Evolutionary conservation across 2,797 vertebrate genomes (phyloP).

Genomic region (Enteromius paludinosus): DNA sequence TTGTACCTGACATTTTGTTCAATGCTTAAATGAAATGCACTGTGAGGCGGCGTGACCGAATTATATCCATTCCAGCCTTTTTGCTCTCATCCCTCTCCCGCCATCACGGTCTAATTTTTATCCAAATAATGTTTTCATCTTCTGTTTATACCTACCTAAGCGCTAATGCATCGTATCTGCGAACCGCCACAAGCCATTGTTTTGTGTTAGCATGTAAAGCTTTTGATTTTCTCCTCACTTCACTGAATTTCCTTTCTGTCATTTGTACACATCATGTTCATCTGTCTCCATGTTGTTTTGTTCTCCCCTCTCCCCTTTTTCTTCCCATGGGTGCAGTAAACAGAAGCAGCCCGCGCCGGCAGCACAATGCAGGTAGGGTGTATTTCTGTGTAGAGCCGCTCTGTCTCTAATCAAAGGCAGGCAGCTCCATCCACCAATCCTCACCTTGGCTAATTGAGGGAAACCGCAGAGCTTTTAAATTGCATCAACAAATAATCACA

Average conservation of each 20-base stretch:
- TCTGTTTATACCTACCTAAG: constrained; percentile 25
- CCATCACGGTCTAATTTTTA: constrained; percentile 26
- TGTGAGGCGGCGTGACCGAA: constrained; percentile 8
- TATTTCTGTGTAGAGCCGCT: constrained; percentile 51
- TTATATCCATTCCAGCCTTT: constrained; percentile 22
- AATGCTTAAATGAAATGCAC: constrained; percentile 24
- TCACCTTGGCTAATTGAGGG: constrained; percentile 56
- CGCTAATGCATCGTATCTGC: constrained; percentile 35
- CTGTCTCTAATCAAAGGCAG: constrained; percentile 63
- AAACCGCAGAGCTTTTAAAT: constrained; percentile 59
- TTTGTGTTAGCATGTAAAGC: constrained; percentile 34
- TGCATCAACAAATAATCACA: constrained; percentile 57
- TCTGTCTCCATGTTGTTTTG: constrained; percentile 61
- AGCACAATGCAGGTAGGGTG: constrained; percentile 65
- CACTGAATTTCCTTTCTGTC: constrained; percentile 51
- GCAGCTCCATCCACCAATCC: constrained; percentile 49
- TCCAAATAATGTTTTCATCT: constrained; percentile 31
- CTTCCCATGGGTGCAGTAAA: constrained; percentile 62
- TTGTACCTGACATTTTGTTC: constrained; percentile 44
- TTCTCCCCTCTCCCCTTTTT: constrained; percentile 56
- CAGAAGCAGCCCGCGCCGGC: constrained; percentile 54
- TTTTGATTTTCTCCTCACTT: constrained; percentile 45
- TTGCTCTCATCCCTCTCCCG: neutral
- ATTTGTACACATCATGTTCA: constrained; percentile 61
- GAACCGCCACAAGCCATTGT: constrained; percentile 40